Conservation (phyloP, 2,797 vertebrate species). For the Mormyrus hasselquistii region DNA sequence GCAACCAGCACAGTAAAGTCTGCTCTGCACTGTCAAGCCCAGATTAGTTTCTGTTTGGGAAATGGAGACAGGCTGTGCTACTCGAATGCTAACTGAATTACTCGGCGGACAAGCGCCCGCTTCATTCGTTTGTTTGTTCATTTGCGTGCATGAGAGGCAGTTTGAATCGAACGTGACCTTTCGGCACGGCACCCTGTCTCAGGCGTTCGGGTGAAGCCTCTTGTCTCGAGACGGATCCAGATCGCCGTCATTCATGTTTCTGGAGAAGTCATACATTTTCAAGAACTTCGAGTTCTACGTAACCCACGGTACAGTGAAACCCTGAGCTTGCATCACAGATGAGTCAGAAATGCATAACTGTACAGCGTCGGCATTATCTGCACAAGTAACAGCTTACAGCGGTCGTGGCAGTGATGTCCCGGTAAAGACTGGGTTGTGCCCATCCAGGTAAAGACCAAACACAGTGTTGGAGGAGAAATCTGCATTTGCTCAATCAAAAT, state of each 20-base stretch:
- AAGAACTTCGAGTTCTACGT: not conserved
- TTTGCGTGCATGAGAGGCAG: not conserved
- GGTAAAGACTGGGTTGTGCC: not conserved
- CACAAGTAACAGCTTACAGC: not conserved
- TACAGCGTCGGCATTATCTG: not conserved
- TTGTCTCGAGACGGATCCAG: not conserved
- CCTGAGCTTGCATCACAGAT: not conserved
- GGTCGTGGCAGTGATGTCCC: not conserved
- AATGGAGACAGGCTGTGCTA: conserved; percentile 22
- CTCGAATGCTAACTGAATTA: conserved; percentile 20
- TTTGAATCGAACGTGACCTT: conserved; percentile 21
- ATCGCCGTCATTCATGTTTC: not conserved
- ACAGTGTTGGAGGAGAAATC: not conserved
- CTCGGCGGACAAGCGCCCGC: not conserved
- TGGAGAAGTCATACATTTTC: not conserved
- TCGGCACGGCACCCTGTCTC: not conserved
- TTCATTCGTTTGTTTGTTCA: not conserved
- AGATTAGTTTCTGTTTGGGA: conserved; percentile 20
- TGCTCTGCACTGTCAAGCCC: conserved; percentile 9
- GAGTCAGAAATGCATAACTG: not conserved
- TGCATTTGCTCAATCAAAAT: not conserved
- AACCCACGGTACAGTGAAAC: not conserved
- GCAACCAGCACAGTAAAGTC: not conserved
- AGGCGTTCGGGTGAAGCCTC: not conserved
- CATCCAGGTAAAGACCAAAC: not conserved